Conservation (phyloP, 92 coral and sea anemone genomes). For the Phenganax stokvisi region DNA sequence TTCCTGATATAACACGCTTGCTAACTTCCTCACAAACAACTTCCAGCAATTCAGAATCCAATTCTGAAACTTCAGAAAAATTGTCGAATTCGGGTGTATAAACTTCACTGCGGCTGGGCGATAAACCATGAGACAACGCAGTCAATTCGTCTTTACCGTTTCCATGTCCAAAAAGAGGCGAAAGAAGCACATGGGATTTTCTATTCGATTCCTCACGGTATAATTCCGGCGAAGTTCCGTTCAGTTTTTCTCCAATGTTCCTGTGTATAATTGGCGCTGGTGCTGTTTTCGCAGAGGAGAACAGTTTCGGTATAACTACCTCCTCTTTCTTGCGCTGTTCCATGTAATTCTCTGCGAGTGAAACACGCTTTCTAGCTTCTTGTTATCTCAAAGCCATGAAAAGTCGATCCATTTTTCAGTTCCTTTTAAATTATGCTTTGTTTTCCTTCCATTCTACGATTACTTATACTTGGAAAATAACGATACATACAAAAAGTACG, state of each 20-base stretch:
- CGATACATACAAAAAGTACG: too few species aligned
- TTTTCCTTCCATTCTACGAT: too few species aligned
- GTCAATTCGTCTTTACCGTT: background rate
- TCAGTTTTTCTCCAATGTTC: background rate
- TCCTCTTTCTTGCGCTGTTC: background rate
- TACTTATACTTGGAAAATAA: too few species aligned
- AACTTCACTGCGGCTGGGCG: background rate
- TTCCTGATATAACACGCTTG: slow-evolving; percentile 25
- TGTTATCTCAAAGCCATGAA: background rate
- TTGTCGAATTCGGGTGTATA: background rate
- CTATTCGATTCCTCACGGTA: background rate
- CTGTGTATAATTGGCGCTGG: background rate
- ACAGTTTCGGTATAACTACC: slow-evolving; percentile 10
- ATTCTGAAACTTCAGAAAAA: background rate
- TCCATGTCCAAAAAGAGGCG: background rate
- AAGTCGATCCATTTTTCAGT: too few species aligned
- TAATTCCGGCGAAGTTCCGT: background rate
- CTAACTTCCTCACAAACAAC: slow-evolving; percentile 22
- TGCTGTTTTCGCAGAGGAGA: background rate
- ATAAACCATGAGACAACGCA: background rate
- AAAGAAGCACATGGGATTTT: background rate
- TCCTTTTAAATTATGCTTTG: too few species aligned
- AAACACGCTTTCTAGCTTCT: background rate
- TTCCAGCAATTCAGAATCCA: slow-evolving; percentile 3
- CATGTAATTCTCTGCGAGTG: background rate